Evolutionary conservation across 2,888 invertebrate species (phyloP).

Genomic region (Chironomus tentans): DNA sequence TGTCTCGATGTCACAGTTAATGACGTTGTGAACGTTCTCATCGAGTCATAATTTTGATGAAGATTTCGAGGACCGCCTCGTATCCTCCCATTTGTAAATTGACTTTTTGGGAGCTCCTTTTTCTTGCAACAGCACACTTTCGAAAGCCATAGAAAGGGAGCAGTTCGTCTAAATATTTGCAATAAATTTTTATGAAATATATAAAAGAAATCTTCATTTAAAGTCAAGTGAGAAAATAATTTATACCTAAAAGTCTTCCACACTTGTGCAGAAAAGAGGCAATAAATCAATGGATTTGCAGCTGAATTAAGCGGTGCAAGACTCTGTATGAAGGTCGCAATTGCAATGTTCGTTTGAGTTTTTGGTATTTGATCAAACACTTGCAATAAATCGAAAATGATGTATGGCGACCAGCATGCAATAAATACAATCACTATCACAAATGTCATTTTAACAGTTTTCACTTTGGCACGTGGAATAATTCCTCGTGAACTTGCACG

Average conservation of each 20-base stretch:
- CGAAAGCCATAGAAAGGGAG: constrained; percentile 58
- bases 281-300: constrained; percentile 90
- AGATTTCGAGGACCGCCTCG: constrained; percentile 31
- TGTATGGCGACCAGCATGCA: constrained; percentile 91
- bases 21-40: constrained; percentile 41
- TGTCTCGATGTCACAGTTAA: constrained; percentile 38
- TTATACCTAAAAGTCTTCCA: constrained; percentile 71
- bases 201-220: background rate
- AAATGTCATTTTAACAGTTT: constrained; percentile 95
- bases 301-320: constrained; percentile 86
- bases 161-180: constrained; percentile 41
- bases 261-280: constrained; percentile 83
- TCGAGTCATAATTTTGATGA: constrained; percentile 42
- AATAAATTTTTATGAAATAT: background rate
- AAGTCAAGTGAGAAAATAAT: background rate
- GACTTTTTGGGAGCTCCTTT: constrained; percentile 2
- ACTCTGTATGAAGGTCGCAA: constrained; percentile 85
- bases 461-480: constrained; percentile 90
- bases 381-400: constrained; percentile 83
- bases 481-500: constrained; percentile 85
- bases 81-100: constrained; percentile 28
- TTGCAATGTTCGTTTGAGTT: constrained; percentile 70
- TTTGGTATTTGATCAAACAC: constrained; percentile 74
- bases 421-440: constrained; percentile 84
- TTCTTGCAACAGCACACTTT: constrained; percentile 45